Percentiles rank a stretch among this genome's conserved stretches.
These are phyloP conservation scores for Drosophila sp. DNA, from an alignment of 1,140 invertebrate genomes.

Conservation along the genomic window DNA sequence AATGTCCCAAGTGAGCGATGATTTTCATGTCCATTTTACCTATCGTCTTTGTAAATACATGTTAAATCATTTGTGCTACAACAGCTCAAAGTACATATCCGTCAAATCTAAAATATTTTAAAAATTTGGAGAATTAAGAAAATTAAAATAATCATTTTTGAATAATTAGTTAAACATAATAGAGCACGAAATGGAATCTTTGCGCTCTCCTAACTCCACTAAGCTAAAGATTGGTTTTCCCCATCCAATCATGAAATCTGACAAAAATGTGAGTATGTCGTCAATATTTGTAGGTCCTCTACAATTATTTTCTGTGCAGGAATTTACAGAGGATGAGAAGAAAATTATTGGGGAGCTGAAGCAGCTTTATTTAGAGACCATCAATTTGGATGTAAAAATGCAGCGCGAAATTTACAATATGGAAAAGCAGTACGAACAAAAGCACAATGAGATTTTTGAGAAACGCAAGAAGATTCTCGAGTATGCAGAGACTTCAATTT, in stretches of 20 bases:
- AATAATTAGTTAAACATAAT: not conserved
- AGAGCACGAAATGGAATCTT: constrained; percentile 33
- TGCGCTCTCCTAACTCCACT: constrained; percentile 1
- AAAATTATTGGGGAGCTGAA: constrained; percentile 93
- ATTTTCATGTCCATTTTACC: not conserved
- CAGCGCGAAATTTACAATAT: constrained; percentile 94
- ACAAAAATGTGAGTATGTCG: constrained; percentile 39
- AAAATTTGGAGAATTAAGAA: constrained; percentile 26
- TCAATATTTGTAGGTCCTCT: not conserved
- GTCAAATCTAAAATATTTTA: constrained; percentile 33
- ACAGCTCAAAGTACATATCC: constrained; percentile 28
- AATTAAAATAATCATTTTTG: constrained; percentile 9
- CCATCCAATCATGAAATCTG: constrained; percentile 10
- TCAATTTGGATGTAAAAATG: constrained; percentile 93
- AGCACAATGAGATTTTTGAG: constrained; percentile 74
- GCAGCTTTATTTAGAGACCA: constrained; percentile 92
- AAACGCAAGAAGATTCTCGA: constrained; percentile 73
- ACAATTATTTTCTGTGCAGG: constrained; percentile 5
- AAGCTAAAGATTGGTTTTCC: constrained; percentile 39
- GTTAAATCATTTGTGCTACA: constrained; percentile 30
- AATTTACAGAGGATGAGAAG: constrained; percentile 87
- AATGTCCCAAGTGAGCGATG: constrained; percentile 23
- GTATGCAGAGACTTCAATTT: constrained; percentile 43
- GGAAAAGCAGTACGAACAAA: constrained; percentile 91
- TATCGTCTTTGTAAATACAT: not conserved